Base-by-base conservation (phyloP, 2,113 vertebrate genomes). In the Pyxicephalus adspersus region DNA sequence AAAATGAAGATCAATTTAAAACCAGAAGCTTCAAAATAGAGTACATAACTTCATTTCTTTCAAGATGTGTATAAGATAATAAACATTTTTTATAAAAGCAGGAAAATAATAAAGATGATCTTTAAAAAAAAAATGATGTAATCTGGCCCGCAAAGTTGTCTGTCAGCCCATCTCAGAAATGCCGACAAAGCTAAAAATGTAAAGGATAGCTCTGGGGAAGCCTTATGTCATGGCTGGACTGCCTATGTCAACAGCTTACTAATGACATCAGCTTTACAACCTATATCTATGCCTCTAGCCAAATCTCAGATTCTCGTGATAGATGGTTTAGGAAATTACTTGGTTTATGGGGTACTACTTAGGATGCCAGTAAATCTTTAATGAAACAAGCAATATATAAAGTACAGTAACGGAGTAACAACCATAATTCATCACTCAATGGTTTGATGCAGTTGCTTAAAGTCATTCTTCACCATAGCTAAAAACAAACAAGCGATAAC, bases 161-260 rank as follows among this genome's bases (percentile, higher is more conserved):
- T n/a, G 50, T 18, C 52, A 31, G 5, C 51, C 13, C 11, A 54
- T 26, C 23, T 8, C 2, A n/a, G 7, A 72, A 8, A 52, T 52
- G 26, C 23, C 52, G 45, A 70, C 17, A 22, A 8, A 70, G 52
- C 67, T 28, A 52, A 54, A 68, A 70, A 70, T 70, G 67, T 70
- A 70, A 70, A 72, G 22, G 29, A 22, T 57, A 26, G 70, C 52
- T 73, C 5, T 23, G 54, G 70, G 70, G 70, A 34, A n/a, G 19
- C 18, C 28, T 29, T 50, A 72, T 25, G 68, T 72, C 68, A 72
- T 72, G 50, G 19, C 68, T 72, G 68, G 68, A 72, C 68, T 72
- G 51, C 52, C 54, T 72, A 50, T 54, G 50, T 72, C 68, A 72
- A 72, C 68, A 72, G 25, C 68, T 72, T 72, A 51, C 55, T 55